These are phyloP conservation scores for Pyrrhura leucotis DNA, from an alignment of 2,797 vertebrate genomes.

Conservation along the genomic window DNA sequence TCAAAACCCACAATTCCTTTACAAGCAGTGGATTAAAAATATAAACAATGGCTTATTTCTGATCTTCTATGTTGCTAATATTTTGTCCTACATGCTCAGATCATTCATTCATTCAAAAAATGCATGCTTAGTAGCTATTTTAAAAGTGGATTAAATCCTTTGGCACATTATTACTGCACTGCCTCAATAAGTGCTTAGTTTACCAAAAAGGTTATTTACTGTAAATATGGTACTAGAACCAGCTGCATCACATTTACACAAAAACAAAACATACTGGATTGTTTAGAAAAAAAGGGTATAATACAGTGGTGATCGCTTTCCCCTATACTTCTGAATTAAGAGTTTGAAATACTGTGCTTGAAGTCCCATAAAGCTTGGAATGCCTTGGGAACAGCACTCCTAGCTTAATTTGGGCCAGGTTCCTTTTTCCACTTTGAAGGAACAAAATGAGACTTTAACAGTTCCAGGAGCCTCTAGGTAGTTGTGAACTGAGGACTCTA, in stretches of 20 bases:
- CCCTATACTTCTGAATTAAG: slow-evolving; percentile 75
- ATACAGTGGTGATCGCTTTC: slow-evolving; percentile 70
- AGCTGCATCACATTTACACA: slow-evolving; percentile 77
- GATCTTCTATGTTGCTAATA: not conserved
- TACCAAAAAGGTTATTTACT: slow-evolving; percentile 66
- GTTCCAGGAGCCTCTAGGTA: slow-evolving; percentile 65
- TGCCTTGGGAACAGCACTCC: slow-evolving; percentile 74
- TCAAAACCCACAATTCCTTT: not conserved
- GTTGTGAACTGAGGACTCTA: slow-evolving; percentile 18
- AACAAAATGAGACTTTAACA: slow-evolving; percentile 70
- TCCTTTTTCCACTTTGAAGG: slow-evolving; percentile 76
- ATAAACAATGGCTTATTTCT: slow-evolving; percentile 25
- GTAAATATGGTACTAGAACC: slow-evolving; percentile 70
- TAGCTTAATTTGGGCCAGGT: slow-evolving; percentile 78
- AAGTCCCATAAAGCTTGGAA: slow-evolving; percentile 79
- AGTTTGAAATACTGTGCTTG: slow-evolving; percentile 76
- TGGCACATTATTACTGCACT: slow-evolving; percentile 53
- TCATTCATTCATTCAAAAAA: slow-evolving; percentile 21
- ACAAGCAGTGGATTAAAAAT: slow-evolving; percentile 14
- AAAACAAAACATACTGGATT: slow-evolving; percentile 75
- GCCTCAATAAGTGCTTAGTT: slow-evolving; percentile 64
- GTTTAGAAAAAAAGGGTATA: slow-evolving; percentile 75
- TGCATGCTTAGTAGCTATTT: slow-evolving; percentile 30
- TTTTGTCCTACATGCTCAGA: slow-evolving; percentile 10
- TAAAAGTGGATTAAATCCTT: slow-evolving; percentile 58